Evolutionary conservation across 2,888 invertebrate species (phyloP).

Genomic region (Pollenia griseotomentosa): DNA sequence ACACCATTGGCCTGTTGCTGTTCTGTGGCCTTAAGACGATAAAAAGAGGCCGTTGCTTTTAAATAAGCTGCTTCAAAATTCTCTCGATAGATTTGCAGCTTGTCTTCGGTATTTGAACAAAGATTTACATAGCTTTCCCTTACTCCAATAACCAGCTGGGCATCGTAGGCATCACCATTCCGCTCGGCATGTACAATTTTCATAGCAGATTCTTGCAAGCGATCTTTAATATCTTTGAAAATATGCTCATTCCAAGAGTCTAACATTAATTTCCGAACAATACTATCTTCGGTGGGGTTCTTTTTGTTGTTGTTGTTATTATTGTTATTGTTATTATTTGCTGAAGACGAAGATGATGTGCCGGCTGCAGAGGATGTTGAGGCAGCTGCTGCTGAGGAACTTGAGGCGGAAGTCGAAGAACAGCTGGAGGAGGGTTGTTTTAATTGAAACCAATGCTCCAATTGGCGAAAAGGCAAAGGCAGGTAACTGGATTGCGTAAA

Average conservation of each 20-base stretch:
- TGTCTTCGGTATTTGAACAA: slow-evolving; percentile 96
- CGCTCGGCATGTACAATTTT: slow-evolving; percentile 98
- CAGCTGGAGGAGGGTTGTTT: slow-evolving; percentile 84
- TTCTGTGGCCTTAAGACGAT: slow-evolving; percentile 95
- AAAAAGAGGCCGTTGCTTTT: slow-evolving; percentile 96
- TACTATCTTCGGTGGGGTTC: slow-evolving; percentile 92
- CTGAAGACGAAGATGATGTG: slow-evolving; percentile 79
- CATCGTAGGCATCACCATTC: slow-evolving; percentile 99
- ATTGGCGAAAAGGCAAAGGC: slow-evolving; percentile 96
- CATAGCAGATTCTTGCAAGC: slow-evolving; percentile 98
- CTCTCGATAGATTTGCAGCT: slow-evolving; percentile 97
- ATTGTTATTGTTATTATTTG: slow-evolving; percentile 54
- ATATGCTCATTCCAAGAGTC: slow-evolving; percentile 99
- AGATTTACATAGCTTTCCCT: slow-evolving; percentile 99
- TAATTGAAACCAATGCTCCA: slow-evolving; percentile 93
- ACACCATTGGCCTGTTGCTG: slow-evolving; percentile 96
- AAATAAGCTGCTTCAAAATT: slow-evolving; percentile 99
- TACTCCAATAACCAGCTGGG: slow-evolving; percentile 98
- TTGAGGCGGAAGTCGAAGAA: slow-evolving; percentile 75
- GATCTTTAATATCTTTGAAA: slow-evolving; percentile 96
- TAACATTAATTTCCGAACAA: slow-evolving; percentile 97
- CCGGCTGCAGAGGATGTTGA: slow-evolving; percentile 69
- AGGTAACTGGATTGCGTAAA: slow-evolving; percentile 98
- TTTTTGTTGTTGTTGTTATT: slow-evolving; percentile 84
- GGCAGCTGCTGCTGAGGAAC: slow-evolving; percentile 72